phyloP scores from a whole-genome alignment of 2,888 invertebrate genomes.

The Troglohyphantes excavatus region DNA sequence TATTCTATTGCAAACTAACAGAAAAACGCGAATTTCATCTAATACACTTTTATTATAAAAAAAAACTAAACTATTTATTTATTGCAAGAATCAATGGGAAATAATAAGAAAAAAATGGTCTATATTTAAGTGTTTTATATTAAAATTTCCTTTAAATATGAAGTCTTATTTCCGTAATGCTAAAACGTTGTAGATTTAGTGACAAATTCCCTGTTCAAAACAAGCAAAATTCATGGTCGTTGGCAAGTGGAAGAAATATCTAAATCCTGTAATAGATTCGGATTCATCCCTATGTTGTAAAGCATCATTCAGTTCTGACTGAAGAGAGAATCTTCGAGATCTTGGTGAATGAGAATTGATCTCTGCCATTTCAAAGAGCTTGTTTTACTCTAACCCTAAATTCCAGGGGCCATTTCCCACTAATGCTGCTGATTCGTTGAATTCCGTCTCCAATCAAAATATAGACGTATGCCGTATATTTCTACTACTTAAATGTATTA shows the following conservation, averaged over 20 bases:
- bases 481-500: not conserved
- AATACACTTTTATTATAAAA: no score
- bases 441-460: not conserved
- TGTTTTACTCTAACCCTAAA: constrained; percentile 27
- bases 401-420: constrained; percentile 17
- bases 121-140: no score
- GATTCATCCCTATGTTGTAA: constrained; percentile 13
- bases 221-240: no score
- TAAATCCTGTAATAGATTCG: constrained; percentile 31
- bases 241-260: no score
- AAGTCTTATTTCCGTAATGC: no score
- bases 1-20: no score
- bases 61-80: no score
- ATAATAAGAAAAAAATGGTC: no score
- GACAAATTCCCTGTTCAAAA: not conserved
- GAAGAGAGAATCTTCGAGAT: not conserved
- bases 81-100: no score
- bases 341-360: constrained; percentile 31
- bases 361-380: constrained; percentile 33
- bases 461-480: not conserved
- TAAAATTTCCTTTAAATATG: no score
- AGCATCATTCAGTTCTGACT: constrained; percentile 20
- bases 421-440: not conserved
- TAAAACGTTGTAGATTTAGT: not conserved
- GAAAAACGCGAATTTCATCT: no score